Percentiles rank a stretch among this genome's conserved stretches.
Evolutionary conservation across 2,888 invertebrate genomes (phyloP).

Genomic region (Leptinotarsa rubiginosa): DNA sequence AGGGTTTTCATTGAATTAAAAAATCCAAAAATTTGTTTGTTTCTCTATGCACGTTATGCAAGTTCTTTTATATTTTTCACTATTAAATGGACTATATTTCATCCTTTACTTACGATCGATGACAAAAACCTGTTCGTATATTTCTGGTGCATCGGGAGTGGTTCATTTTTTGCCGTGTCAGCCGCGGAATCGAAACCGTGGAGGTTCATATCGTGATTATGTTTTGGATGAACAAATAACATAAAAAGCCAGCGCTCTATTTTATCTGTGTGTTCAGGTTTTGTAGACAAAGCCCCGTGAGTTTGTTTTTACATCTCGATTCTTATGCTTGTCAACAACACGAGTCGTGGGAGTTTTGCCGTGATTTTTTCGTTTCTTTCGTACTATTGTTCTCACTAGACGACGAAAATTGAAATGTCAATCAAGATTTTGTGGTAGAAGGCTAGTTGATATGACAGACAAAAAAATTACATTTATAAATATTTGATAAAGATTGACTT

Average conservation of each 20-base stretch:
- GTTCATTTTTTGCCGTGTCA: neutral
- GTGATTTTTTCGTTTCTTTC: neutral
- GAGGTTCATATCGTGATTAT: neutral
- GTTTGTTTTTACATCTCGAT: neutral
- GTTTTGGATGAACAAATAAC: neutral
- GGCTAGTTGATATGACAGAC: too few species aligned
- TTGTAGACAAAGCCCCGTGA: neutral
- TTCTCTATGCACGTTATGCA: too few species aligned
- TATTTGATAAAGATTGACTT: too few species aligned
- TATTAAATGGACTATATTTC: too few species aligned
- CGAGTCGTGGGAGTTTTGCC: neutral
- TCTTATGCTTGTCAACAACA: constrained; percentile 11
- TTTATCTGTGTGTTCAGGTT: neutral
- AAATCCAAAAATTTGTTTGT: too few species aligned
- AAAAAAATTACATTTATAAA: too few species aligned
- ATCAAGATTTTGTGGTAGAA: neutral
- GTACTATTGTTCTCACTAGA: neutral
- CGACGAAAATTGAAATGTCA: neutral
- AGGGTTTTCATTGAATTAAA: too few species aligned
- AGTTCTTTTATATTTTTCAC: too few species aligned
- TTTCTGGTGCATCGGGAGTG: neutral
- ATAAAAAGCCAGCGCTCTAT: neutral
- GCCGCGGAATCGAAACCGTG: neutral
- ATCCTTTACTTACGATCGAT: too few species aligned
- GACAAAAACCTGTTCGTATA: neutral